Evolutionary conservation across 2,113 vertebrate genomes (phyloP).

Genomic region (Grammomys surdaster): DNA sequence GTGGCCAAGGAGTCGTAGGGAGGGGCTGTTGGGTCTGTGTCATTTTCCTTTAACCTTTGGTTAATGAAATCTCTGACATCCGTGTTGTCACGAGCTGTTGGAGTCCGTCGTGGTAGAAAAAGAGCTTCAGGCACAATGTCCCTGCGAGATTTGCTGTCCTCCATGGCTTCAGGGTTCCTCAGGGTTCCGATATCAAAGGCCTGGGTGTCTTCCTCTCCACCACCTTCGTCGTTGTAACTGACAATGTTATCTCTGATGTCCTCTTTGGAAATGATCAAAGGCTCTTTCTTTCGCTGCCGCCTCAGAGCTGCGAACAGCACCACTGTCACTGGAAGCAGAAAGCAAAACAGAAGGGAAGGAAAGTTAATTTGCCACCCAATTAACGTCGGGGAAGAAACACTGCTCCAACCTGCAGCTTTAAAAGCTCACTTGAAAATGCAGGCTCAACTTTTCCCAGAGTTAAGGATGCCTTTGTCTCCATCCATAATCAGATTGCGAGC

Average conservation of each 20-base stretch:
- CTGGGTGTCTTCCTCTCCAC: slow-evolving; percentile 98
- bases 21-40: slow-evolving; percentile 94
- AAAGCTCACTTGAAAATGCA: slow-evolving; percentile 69
- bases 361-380: slow-evolving; percentile 79
- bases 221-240: slow-evolving; percentile 98
- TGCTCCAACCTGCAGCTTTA: background rate
- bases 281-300: slow-evolving; percentile 96
- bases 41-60: slow-evolving; percentile 96
- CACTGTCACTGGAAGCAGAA: slow-evolving; percentile 91
- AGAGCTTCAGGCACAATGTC: slow-evolving; percentile 95
- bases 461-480: slow-evolving; percentile 24
- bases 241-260: slow-evolving; percentile 98
- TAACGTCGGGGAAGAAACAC: slow-evolving; percentile 59
- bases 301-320: slow-evolving; percentile 95
- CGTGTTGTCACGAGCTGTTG: slow-evolving; percentile 89
- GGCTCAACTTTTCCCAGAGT: background rate
- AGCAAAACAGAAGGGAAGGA: slow-evolving; percentile 67
- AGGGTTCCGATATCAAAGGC: slow-evolving; percentile 97
- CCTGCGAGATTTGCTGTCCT: slow-evolving; percentile 93
- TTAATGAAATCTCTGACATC: slow-evolving; percentile 98
- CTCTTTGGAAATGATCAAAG: slow-evolving; percentile 98
- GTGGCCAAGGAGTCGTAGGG: slow-evolving; percentile 98
- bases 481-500: background rate
- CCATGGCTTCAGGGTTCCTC: slow-evolving; percentile 96
- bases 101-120: slow-evolving; percentile 91